phyloP scores from a whole-genome alignment of 2,113 vertebrate species.

The Salvator merianae region DNA sequence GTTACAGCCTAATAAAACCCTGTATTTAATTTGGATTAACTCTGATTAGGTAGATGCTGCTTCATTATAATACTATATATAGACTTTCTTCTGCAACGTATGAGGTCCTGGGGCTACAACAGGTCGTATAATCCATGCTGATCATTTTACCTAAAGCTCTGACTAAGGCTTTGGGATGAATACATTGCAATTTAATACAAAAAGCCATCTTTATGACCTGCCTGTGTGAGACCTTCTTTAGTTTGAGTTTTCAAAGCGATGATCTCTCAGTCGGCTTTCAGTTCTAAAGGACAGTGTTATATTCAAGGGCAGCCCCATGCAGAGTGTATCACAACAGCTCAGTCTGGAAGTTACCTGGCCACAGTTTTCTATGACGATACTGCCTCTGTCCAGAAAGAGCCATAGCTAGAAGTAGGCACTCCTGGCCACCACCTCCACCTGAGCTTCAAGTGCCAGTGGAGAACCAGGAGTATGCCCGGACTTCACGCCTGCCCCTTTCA shows the following conservation, averaged over 20 bases:
- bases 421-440: no score
- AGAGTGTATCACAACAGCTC: no score
- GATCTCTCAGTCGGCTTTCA: background rate
- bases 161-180: background rate
- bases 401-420: no score
- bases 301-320: no score
- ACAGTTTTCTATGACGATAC: no score
- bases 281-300: no score
- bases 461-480: no score
- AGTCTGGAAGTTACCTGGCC: no score
- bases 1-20: background rate
- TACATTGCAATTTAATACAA: background rate
- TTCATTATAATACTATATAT: background rate
- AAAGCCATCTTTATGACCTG: constrained; percentile 5
- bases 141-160: background rate
- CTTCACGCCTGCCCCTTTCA: no score
- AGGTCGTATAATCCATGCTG: background rate
- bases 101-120: background rate
- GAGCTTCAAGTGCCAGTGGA: no score
- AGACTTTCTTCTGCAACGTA: background rate
- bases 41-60: background rate
- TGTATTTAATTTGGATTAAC: background rate
- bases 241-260: background rate
- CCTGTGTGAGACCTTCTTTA: background rate
- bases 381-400: no score